These are phyloP conservation scores for Drosophila suzukii DNA, from an alignment of 1,140 invertebrate species.

Conservation along the genomic window DNA sequence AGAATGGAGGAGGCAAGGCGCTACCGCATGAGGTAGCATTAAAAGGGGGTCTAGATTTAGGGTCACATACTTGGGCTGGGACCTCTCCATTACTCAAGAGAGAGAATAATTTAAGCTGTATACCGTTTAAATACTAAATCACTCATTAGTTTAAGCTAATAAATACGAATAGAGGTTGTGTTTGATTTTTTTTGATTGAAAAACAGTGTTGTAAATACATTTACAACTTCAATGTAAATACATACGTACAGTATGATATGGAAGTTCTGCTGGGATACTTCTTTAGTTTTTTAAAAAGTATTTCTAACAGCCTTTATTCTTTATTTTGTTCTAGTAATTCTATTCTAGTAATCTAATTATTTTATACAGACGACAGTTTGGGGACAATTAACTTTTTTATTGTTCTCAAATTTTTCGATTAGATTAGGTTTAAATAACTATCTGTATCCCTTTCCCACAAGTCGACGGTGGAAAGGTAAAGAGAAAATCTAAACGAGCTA, in stretches of 20 bases:
- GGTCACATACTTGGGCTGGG: not conserved
- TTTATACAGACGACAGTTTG: too few relatives aligned
- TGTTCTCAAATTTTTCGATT: not conserved
- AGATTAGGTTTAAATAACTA: conserved; percentile 4
- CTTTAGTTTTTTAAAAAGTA: too few relatives aligned
- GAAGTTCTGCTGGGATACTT: too few relatives aligned
- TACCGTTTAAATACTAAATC: not conserved
- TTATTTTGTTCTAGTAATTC: too few relatives aligned
- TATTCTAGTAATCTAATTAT: not conserved
- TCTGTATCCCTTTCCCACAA: conserved; percentile 32
- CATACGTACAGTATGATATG: too few relatives aligned
- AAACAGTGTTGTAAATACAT: not conserved
- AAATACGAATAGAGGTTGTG: not conserved
- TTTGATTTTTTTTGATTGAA: not conserved
- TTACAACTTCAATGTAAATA: not conserved
- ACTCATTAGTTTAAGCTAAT: conserved; percentile 18
- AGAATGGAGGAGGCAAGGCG: not conserved
- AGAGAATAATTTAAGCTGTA: not conserved
- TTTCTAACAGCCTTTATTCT: too few relatives aligned
- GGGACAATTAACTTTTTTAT: not conserved
- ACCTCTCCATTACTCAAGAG: not conserved
- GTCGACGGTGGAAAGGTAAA: not conserved
- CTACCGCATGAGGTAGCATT: not conserved
- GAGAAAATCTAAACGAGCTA: conserved; percentile 37
- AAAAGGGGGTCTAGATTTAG: not conserved